Evolutionary conservation across 2,888 invertebrate genomes (phyloP).

Genomic region (Drosophila longiperda): DNA sequence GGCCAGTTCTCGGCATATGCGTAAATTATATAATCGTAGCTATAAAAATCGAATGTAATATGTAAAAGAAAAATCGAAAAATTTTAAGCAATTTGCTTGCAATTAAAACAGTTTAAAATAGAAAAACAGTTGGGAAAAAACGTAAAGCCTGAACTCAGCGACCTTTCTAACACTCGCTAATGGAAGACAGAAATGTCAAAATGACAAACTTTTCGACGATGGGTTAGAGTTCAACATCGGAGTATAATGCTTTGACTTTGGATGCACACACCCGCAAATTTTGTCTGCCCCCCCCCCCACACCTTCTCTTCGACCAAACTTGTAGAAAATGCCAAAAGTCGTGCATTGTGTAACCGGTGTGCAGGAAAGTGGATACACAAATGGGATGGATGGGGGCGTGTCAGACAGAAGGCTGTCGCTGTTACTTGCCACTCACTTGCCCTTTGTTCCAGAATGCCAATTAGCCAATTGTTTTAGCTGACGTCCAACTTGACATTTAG

Average conservation of each 20-base stretch:
- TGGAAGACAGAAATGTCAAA: constrained; percentile 59
- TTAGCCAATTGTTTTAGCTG: constrained; percentile 20
- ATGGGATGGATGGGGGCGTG: constrained; percentile 8
- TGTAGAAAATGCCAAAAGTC: constrained; percentile 60
- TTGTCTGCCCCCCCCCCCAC: not conserved
- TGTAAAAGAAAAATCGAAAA: constrained; percentile 2
- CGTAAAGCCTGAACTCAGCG: constrained; percentile 18
- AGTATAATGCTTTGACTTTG: constrained; percentile 9
- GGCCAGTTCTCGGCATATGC: constrained; percentile 20
- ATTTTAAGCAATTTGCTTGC: not conserved
- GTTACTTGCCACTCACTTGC: not conserved
- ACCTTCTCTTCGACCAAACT: not conserved
- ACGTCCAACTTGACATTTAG: constrained; percentile 10
- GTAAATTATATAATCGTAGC: constrained; percentile 3
- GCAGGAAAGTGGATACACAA: constrained; percentile 9
- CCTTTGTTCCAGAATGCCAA: constrained; percentile 21
- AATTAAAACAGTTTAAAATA: constrained; percentile 15
- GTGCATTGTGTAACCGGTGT: constrained; percentile 47
- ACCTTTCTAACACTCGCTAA: constrained; percentile 62
- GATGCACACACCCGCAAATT: constrained; percentile 1
- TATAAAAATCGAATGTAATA: not conserved
- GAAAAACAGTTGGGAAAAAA: not conserved
- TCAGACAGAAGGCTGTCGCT: constrained; percentile 1
- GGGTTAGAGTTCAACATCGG: not conserved
- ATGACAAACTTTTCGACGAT: constrained; percentile 41